Conservation (phyloP, 2,888 invertebrate genomes). For the Eueremaeus valkanovi region DNA sequence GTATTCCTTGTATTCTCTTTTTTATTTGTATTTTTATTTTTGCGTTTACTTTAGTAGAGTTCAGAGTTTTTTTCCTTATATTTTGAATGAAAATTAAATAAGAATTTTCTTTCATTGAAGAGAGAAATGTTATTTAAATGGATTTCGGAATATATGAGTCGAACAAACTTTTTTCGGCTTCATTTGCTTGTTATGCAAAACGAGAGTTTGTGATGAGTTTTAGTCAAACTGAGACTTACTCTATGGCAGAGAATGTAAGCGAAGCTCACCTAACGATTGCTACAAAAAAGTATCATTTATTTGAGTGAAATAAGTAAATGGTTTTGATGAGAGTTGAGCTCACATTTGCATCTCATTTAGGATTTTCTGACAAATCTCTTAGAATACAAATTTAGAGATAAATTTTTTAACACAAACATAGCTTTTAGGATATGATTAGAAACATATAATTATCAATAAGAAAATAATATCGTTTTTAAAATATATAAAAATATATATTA, state of each 20-base stretch:
- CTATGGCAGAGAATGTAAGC: neutral
- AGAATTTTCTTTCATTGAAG: conserved; percentile 5
- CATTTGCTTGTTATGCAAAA: conserved; percentile 30
- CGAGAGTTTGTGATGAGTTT: neutral
- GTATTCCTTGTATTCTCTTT: too few species aligned
- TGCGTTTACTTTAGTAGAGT: neutral
- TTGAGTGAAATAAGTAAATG: neutral
- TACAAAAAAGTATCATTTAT: neutral
- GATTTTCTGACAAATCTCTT: too few species aligned
- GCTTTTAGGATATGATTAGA: too few species aligned
- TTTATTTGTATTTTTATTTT: too few species aligned
- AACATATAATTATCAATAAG: too few species aligned
- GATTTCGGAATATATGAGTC: conserved; percentile 4
- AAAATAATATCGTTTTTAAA: too few species aligned
- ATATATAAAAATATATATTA: too few species aligned
- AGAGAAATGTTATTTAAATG: conserved; percentile 4
- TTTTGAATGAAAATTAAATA: conserved; percentile 15
- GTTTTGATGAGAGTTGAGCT: neutral
- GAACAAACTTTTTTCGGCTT: conserved; percentile 17
- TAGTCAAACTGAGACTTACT: neutral
- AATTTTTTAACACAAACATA: too few species aligned
- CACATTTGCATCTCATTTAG: neutral
- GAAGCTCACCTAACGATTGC: neutral
- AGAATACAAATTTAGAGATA: too few species aligned
- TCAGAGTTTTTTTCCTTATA: too few species aligned